Evolutionary conservation across 2,888 invertebrate species (phyloP).

Genomic region (Campoplex nolae): DNA sequence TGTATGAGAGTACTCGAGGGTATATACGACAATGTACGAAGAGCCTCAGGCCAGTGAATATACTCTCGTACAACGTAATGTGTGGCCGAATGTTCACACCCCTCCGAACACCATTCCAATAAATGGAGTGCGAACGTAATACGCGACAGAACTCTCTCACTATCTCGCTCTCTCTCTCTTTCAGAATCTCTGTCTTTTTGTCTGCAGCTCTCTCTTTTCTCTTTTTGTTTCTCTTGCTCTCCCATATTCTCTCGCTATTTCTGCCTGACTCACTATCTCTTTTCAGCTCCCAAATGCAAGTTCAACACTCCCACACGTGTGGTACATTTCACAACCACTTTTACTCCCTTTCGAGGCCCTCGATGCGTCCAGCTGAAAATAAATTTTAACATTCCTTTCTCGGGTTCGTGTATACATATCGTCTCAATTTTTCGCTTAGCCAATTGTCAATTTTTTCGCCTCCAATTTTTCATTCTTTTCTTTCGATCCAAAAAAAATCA

Average conservation of each 20-base stretch:
- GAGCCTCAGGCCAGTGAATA: constrained; percentile 50
- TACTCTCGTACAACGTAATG: constrained; percentile 62
- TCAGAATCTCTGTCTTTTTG: not conserved
- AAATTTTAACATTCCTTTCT: constrained; percentile 65
- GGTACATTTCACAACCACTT: constrained; percentile 16
- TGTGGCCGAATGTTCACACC: constrained; percentile 66
- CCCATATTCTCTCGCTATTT: constrained; percentile 1
- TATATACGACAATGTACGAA: constrained; percentile 61
- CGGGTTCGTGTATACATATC: constrained; percentile 54
- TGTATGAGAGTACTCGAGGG: constrained; percentile 52
- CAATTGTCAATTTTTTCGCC: not conserved
- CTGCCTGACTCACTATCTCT: constrained; percentile 22
- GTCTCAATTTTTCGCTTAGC: not conserved
- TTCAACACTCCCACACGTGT: constrained; percentile 29
- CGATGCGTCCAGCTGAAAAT: constrained; percentile 48
- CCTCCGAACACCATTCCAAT: constrained; percentile 61
- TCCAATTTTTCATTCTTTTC: constrained; percentile 5
- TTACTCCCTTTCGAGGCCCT: constrained; percentile 2
- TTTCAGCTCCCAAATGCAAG: constrained; percentile 51
- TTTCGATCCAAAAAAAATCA: constrained; percentile 13
- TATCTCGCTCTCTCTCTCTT: constrained; percentile 40
- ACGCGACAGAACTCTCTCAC: constrained; percentile 52
- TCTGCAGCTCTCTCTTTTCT: constrained; percentile 16
- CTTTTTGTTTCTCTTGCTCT: constrained; percentile 23
- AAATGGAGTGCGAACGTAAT: constrained; percentile 65